Conservation (phyloP, 2,888 invertebrate species). For the Rhopalosiphum nymphaeae region DNA sequence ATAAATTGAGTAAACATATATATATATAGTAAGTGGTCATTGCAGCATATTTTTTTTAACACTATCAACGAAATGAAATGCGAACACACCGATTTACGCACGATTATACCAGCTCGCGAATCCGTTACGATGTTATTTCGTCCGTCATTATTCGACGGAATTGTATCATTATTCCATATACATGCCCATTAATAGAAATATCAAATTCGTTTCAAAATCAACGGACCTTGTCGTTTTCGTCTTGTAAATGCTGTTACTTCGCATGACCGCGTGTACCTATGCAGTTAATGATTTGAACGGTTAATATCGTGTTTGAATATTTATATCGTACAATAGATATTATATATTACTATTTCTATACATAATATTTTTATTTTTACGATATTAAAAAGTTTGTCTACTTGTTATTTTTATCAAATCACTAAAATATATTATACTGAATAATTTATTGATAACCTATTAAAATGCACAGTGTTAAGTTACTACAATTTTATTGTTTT, state of each 20-base stretch:
- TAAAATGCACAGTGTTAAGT: neutral
- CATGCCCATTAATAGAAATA: neutral
- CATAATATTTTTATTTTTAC: neutral
- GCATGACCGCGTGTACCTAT: neutral
- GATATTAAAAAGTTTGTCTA: neutral
- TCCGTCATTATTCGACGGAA: slow-evolving; percentile 17
- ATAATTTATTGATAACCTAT: neutral
- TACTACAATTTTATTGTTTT: neutral
- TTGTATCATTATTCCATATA: neutral
- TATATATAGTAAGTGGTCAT: neutral
- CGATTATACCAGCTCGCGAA: slow-evolving; percentile 29
- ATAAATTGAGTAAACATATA: neutral
- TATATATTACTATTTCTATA: neutral
- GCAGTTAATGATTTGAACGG: neutral
- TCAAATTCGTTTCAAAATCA: slow-evolving; percentile 34
- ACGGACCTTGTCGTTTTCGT: slow-evolving; percentile 39
- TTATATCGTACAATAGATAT: neutral
- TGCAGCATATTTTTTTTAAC: neutral
- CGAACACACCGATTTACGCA: neutral
- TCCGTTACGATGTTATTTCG: slow-evolving; percentile 37
- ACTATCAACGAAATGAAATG: slow-evolving; percentile 33
- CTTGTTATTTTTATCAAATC: neutral
- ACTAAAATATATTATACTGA: neutral
- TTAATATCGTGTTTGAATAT: neutral
- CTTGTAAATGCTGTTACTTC: neutral